Evolutionary conservation across 1,140 invertebrate species (phyloP).

Genomic region (Protaetia brevitarsis): DNA sequence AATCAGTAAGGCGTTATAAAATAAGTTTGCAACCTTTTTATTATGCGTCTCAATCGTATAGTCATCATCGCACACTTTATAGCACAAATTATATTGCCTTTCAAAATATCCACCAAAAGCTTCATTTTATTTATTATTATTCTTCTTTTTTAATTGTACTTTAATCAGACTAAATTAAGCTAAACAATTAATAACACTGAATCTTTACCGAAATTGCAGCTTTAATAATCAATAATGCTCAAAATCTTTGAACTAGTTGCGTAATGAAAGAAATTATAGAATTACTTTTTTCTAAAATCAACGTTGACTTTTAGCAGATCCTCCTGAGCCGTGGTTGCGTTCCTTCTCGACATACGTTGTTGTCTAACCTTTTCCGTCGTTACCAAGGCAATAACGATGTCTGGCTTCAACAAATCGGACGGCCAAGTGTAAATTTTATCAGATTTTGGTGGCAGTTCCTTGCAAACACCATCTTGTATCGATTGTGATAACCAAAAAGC

Average conservation of each 20-base stretch:
- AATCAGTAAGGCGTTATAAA: no score
- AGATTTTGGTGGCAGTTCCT: constrained; percentile 32
- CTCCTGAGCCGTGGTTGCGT: constrained; percentile 31
- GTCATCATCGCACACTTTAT: no score
- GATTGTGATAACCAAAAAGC: constrained; percentile 47
- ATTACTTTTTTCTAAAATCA: constrained; percentile 37
- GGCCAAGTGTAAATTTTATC: constrained; percentile 46
- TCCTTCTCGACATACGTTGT: constrained; percentile 34
- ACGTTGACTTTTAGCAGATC: constrained; percentile 29
- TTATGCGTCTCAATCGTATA: no score
- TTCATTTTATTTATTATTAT: no score
- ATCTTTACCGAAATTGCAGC: no score
- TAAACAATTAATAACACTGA: no score
- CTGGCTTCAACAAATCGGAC: constrained; percentile 46
- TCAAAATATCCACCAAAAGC: no score
- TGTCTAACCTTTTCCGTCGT: constrained; percentile 35
- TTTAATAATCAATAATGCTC: no score
- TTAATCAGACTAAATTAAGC: no score
- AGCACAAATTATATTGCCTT: no score
- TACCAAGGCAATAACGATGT: constrained; percentile 35
- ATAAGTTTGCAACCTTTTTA: no score
- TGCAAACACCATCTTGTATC: constrained; percentile 25
- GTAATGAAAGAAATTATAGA: background rate
- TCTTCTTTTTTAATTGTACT: no score
- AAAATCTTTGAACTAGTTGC: background rate